Percentiles rank a stretch among this genome's conserved stretches.
phyloP scores from a whole-genome alignment of 1,140 invertebrate genomes.

The Ylistrum balloti region DNA sequence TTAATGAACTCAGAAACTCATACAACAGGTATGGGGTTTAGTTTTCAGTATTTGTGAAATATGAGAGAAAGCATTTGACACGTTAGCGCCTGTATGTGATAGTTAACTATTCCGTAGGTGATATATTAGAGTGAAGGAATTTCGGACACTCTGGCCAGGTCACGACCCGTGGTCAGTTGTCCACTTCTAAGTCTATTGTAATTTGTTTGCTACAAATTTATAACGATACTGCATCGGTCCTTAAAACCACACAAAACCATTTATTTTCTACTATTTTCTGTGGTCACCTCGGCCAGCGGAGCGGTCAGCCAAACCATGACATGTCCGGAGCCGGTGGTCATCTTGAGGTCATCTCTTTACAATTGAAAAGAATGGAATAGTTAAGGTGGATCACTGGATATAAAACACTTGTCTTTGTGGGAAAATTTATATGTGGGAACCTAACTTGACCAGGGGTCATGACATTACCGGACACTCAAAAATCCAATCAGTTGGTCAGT shows the following conservation, averaged over 20 bases:
- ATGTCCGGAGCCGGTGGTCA: conserved; percentile 55
- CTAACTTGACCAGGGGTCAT: conserved; percentile 54
- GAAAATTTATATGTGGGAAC: conserved; percentile 59
- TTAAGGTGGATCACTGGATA: conserved; percentile 49
- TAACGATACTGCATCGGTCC: conserved; percentile 15
- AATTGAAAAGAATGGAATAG: conserved; percentile 52
- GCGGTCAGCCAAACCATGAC: conserved; percentile 50
- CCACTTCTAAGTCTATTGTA: conserved; percentile 38
- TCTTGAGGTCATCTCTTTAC: conserved; percentile 49
- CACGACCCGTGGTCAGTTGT: conserved; percentile 25
- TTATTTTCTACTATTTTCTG: conserved; percentile 30
- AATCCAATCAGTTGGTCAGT: conserved; percentile 44
- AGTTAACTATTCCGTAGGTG: conserved; percentile 22
- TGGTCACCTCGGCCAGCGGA: conserved; percentile 9
- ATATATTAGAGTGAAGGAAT: conserved; percentile 40
- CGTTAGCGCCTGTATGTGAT: not conserved
- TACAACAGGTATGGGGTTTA: not conserved
- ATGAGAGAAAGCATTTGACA: conserved; percentile 34
- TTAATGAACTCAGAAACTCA: conserved; percentile 20
- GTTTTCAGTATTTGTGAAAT: conserved; percentile 8
- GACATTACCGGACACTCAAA: conserved; percentile 51
- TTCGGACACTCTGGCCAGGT: conserved; percentile 8
- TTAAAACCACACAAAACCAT: conserved; percentile 38
- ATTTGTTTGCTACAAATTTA: conserved; percentile 40
- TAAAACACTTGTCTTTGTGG: conserved; percentile 56